Evolutionary conservation across 1,140 invertebrate genomes (phyloP).

Genomic region (Cotesia typhae): DNA sequence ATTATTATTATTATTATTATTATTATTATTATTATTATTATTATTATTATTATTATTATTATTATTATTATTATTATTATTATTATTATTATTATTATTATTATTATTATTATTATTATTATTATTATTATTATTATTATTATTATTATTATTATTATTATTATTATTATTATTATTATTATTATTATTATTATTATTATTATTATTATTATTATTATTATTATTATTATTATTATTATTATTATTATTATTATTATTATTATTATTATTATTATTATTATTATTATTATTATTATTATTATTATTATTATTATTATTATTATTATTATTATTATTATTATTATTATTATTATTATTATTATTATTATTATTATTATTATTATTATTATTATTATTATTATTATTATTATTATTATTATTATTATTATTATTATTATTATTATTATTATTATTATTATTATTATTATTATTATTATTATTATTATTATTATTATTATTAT

Average conservation of each 20-base stretch:
- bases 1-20: conserved; percentile 56
- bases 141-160: conserved; percentile 62
- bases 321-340: conserved; percentile 62
- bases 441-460: conserved; percentile 62
- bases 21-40: conserved; percentile 62
- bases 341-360: conserved; percentile 63
- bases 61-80: conserved; percentile 56
- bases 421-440: conserved; percentile 56
- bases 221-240: conserved; percentile 63
- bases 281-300: conserved; percentile 63
- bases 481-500: conserved; percentile 56
- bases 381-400: conserved; percentile 62
- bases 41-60: conserved; percentile 63
- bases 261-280: conserved; percentile 62
- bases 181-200: conserved; percentile 56
- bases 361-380: conserved; percentile 56
- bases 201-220: conserved; percentile 62
- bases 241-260: conserved; percentile 56
- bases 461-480: conserved; percentile 63
- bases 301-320: conserved; percentile 56
- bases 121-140: conserved; percentile 56
- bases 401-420: conserved; percentile 63
- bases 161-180: conserved; percentile 63
- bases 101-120: conserved; percentile 63
- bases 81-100: conserved; percentile 62